These are phyloP conservation scores for Sinohyriopsis cumingii DNA, from an alignment of 2,888 invertebrate species.

Conservation along the genomic window DNA sequence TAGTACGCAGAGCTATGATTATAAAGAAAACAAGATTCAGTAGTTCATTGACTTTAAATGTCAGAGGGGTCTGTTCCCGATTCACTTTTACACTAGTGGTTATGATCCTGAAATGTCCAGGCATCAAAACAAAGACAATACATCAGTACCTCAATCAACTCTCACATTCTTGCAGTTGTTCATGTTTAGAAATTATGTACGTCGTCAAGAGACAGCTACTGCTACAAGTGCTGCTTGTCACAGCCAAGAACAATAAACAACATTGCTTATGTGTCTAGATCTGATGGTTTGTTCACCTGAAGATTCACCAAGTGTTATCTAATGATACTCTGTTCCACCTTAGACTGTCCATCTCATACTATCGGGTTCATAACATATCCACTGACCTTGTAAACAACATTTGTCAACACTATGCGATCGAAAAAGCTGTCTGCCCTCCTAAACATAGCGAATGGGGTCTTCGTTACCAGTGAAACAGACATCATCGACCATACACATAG, in stretches of 20 bases:
- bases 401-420: constrained; percentile 14
- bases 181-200: constrained; percentile 12
- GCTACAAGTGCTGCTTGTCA: constrained; percentile 1
- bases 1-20: constrained; percentile 11
- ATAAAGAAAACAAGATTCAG: constrained; percentile 1
- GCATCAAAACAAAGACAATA: constrained; percentile 7
- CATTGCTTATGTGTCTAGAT: constrained; percentile 26
- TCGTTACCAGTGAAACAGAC: constrained; percentile 32
- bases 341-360: constrained; percentile 35
- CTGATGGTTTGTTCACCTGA: constrained; percentile 23
- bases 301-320: constrained; percentile 23
- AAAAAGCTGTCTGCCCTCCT: constrained; percentile 26
- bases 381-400: constrained; percentile 18
- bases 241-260: constrained; percentile 15
- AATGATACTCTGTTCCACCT: constrained; percentile 21
- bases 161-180: constrained; percentile 21
- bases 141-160: constrained; percentile 8
- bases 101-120: constrained; percentile 19
- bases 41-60: constrained; percentile 8
- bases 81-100: constrained; percentile 15
- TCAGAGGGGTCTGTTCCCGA: constrained; percentile 17
- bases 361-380: constrained; percentile 24
- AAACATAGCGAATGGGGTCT: constrained; percentile 19
- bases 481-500: constrained; percentile 39
- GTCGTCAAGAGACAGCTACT: constrained; percentile 7